Evolutionary conservation across 2,888 invertebrate genomes (phyloP), one percentile per base, ranked within the genome.

Genomic region (Drosophila acutilabella): DNA sequence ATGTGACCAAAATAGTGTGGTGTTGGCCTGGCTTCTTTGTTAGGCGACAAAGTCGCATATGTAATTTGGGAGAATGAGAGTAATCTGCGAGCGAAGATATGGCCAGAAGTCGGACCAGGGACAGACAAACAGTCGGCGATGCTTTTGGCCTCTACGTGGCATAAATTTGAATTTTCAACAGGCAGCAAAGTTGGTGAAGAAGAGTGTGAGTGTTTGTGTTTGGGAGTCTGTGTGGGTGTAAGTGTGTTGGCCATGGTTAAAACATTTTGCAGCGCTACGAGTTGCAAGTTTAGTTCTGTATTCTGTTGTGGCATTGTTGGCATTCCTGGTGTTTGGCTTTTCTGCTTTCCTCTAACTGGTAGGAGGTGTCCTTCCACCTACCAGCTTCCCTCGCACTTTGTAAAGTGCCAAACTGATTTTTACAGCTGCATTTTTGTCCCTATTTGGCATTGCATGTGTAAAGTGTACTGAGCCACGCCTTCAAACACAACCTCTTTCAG

Each of bases 81-180:
- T 65, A 73, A 59, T 66, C 83, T 74, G 68, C 40, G 44, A 64
- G 8, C 8, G 65, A 45, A 59, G 71, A 73, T 64, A 50, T 47
- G 53, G 41, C 62, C 53, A 42, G 61, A 45, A 47, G 68, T 53
- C 51, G 42, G 41, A 44, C 56, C 20, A 26, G 8, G 2, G 30
- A 64, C 57, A 79, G 75, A 81, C 67, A 72, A 65, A 80, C 65
- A 81, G 64, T 61, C 74, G 60, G 33, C 14, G 51, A 38, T n/a
- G 60, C 64, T 80, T 71, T 71, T 68, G 80, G 69, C 69, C 67
- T 69, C 45, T 56, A 58, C 67, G 64, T 66, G 65, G 88, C 77
- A 83, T 83, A 83, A 83, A 83, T 83, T 84, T 84, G 75, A 75
- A 87, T 83, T 81, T 87, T 70, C 79, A 75, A 69, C 85, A 80